Conservation (phyloP, 2,113 vertebrate species). For the Pavo muticus region DNA sequence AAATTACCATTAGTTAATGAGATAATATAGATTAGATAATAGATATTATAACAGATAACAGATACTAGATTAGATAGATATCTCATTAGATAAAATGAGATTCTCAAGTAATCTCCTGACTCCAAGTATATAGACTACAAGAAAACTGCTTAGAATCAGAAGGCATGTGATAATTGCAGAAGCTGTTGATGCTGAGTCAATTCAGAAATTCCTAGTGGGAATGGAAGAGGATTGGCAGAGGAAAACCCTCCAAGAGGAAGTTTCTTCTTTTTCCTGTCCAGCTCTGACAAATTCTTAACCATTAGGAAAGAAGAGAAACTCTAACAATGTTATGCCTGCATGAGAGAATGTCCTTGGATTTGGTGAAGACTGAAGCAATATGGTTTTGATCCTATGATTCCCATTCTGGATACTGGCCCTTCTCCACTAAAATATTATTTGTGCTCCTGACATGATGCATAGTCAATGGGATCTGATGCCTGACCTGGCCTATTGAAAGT, state of each 20-base stretch:
- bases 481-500: background rate
- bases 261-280: background rate
- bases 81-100: background rate
- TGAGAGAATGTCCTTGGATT: background rate
- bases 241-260: background rate
- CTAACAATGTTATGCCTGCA: background rate
- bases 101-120: background rate
- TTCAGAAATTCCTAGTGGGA: background rate
- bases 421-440: background rate
- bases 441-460: background rate
- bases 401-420: background rate
- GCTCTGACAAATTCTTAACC: background rate
- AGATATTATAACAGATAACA: no score
- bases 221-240: background rate
- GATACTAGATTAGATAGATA: no score
- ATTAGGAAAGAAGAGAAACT: background rate
- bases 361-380: background rate
- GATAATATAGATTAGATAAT: no score
- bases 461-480: background rate
- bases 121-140: background rate
- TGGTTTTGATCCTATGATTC: background rate
- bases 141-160: rapidly evolving
- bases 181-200: background rate
- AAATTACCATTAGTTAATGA: no score
- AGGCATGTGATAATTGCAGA: background rate